phyloP scores from a whole-genome alignment of 2,888 invertebrate genomes.

The Germaria angustata region DNA sequence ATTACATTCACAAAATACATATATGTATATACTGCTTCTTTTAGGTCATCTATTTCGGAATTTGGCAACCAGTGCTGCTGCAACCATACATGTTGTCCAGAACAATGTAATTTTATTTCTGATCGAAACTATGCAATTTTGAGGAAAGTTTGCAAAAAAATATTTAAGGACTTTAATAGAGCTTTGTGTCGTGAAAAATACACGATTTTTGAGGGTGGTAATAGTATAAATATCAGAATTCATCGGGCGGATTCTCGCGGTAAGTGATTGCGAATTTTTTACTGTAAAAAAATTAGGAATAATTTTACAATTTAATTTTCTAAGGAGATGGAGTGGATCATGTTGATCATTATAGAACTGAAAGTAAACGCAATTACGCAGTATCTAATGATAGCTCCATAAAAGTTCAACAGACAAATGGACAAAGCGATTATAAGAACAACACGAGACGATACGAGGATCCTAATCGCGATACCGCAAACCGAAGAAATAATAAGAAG shows the following conservation, averaged over 20 bases:
- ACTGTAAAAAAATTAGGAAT: neutral
- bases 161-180: slow-evolving; percentile 71
- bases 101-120: slow-evolving; percentile 70
- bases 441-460: too few species aligned
- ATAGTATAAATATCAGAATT: slow-evolving; percentile 70
- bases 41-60: slow-evolving; percentile 71
- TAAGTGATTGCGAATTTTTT: neutral
- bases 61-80: slow-evolving; percentile 65
- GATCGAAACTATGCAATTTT: slow-evolving; percentile 73
- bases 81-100: slow-evolving; percentile 37
- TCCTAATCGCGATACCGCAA: neutral
- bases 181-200: slow-evolving; percentile 72
- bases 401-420: too few species aligned
- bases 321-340: neutral
- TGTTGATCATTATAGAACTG: neutral
- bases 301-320: neutral
- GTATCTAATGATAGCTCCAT: too few species aligned
- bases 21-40: neutral
- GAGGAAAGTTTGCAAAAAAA: slow-evolving; percentile 74
- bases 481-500: neutral
- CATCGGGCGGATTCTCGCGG: slow-evolving; percentile 53
- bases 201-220: slow-evolving; percentile 74
- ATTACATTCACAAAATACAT: neutral
- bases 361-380: too few species aligned
- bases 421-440: too few species aligned